Evolutionary conservation across 2,113 vertebrate genomes (phyloP), one percentile per base, ranked within the genome.

Genomic region (Pionites leucogaster): DNA sequence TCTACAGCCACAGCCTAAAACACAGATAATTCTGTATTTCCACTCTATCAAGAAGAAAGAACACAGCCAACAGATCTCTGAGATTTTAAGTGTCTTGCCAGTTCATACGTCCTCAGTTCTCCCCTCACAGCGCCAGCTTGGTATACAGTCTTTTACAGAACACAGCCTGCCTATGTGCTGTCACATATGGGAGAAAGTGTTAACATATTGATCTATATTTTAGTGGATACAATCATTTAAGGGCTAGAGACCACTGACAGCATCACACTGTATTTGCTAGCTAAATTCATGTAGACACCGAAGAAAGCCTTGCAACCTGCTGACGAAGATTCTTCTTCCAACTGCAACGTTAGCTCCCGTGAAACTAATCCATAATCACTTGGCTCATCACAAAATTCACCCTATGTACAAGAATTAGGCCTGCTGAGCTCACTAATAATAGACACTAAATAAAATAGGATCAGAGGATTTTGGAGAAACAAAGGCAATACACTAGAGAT

Each of bases 171-270:
- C 92, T n/a, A 46, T 75, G 0, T 62, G 81, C 76, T 92, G 89
- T 87, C 92, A 93, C 75, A 64, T 42, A 83, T 4, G 10, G 33
- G 57, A 91, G 52, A 91, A 92, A 82, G 77, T 47, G 80, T 31
- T 95, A 95, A 92, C 82, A 94, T 23, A 90, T 44, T 86, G 79
- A 92, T 93, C 88, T 72, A 50, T 72, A 88, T 93, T 95, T 97
- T 86, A 62, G 92, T 65, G 79, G 71, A 95, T 94, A 97, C 76
- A 92, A 83, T 76, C 53, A 67, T 74, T 92, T 93, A 81, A 93
- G 76, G 80, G 59, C 59, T 82, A 84, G 76, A 93, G 82, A 88
- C 60, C 91, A 90, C 39, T 42, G 47, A 88, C 78, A 95, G 76
- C 41, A 90, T 57, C 86, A 79, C 3, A 1, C 18, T 11, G 55